A percentile compares a stretch with the other conserved stretches of the same genome.
phyloP scores from a whole-genome alignment of 92 coral and sea anemone genomes.

The Umimayanthus kanabou region DNA sequence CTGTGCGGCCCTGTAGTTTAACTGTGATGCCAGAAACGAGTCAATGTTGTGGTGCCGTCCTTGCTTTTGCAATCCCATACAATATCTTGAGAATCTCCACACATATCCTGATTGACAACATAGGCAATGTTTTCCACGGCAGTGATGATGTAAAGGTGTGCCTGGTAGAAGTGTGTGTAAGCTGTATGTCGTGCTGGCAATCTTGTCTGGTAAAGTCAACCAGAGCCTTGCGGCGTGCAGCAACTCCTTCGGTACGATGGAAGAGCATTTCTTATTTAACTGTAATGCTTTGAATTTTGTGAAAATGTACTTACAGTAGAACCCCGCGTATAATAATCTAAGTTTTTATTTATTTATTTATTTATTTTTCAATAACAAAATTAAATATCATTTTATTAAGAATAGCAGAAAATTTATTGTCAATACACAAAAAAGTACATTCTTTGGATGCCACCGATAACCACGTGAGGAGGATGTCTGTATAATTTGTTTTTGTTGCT shows the following conservation, averaged over 20 bases:
- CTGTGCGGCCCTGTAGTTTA: constrained; percentile 36
- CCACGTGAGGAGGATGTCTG: too few species aligned
- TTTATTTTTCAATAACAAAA: too few species aligned
- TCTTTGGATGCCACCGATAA: too few species aligned
- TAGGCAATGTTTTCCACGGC: constrained; percentile 38
- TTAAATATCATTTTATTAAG: too few species aligned
- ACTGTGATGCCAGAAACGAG: constrained; percentile 43
- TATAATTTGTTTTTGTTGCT: constrained; percentile 49
- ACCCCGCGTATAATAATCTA: neutral
- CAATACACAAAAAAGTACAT: too few species aligned
- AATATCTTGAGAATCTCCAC: constrained; percentile 36
- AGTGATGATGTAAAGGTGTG: constrained; percentile 15
- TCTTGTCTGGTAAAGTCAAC: constrained; percentile 46
- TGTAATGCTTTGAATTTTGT: constrained; percentile 11
- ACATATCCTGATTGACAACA: constrained; percentile 33
- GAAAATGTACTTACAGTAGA: neutral
- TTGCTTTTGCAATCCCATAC: constrained; percentile 44
- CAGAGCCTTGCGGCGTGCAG: constrained; percentile 29
- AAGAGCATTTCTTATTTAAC: constrained; percentile 2
- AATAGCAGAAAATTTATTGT: too few species aligned
- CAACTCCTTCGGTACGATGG: constrained; percentile 33
- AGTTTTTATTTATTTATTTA: too few species aligned
- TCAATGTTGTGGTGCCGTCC: constrained; percentile 43
- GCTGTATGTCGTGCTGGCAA: constrained; percentile 51
- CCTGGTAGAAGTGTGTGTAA: constrained; percentile 39